Evolutionary conservation across 1,140 invertebrate genomes (phyloP).

Genomic region (Zaprionus kolodkinae): DNA sequence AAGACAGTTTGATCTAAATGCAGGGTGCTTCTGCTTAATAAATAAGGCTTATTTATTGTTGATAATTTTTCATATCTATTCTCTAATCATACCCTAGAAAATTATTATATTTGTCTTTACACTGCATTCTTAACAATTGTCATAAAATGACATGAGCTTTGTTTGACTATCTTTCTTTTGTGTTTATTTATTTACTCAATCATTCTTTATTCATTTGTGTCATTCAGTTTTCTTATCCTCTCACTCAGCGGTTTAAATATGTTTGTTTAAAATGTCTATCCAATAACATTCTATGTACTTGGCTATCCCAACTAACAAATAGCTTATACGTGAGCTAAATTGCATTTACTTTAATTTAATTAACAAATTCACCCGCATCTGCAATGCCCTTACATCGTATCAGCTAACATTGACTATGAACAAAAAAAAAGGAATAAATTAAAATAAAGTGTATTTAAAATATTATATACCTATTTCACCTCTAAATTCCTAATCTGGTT

Average conservation of each 20-base stretch:
- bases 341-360: slow-evolving; percentile 4
- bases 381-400: background rate
- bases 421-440: background rate
- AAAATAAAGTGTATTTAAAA: background rate
- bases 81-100: background rate
- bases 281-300: slow-evolving; percentile 48
- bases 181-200: slow-evolving; percentile 70
- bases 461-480: background rate
- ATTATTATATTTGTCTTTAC: slow-evolving; percentile 31
- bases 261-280: slow-evolving; percentile 66
- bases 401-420: background rate
- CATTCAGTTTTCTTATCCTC: background rate
- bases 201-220: slow-evolving; percentile 8
- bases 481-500: slow-evolving; percentile 1
- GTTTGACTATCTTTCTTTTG: slow-evolving; percentile 56
- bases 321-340: slow-evolving; percentile 9
- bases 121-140: slow-evolving; percentile 42
- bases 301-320: slow-evolving; percentile 19
- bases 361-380: slow-evolving; percentile 16
- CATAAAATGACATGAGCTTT: slow-evolving; percentile 37
- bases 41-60: too few relatives aligned
- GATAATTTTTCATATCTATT: too few relatives aligned
- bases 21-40: too few relatives aligned
- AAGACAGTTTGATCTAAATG: too few relatives aligned
- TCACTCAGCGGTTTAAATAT: slow-evolving; percentile 53